Percentiles rank a stretch among this genome's conserved stretches.
phyloP scores from a whole-genome alignment of 2,113 vertebrate genomes.

The Tilapia sparmanii region DNA sequence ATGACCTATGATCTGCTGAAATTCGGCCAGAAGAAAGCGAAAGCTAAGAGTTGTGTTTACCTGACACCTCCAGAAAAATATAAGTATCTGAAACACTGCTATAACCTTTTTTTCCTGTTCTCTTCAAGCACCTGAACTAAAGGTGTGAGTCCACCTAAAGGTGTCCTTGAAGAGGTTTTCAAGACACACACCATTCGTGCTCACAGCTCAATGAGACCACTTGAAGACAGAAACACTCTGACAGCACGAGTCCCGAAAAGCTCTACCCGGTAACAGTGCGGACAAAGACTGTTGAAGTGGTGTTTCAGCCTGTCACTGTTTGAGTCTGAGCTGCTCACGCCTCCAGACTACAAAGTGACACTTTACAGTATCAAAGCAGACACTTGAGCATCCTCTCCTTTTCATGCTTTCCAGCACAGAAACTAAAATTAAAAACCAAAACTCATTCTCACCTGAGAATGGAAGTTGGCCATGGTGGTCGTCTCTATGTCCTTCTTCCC shows the following conservation, averaged over 20 bases:
- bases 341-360: not conserved
- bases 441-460: conserved; percentile 87
- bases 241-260: not conserved
- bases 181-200: not conserved
- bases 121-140: not conserved
- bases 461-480: conserved; percentile 96
- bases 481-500: conserved; percentile 99
- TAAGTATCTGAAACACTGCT: not conserved
- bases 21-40: not conserved
- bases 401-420: not conserved
- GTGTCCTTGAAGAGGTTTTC: not conserved
- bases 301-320: not conserved
- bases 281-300: not conserved
- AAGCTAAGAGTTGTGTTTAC: not conserved
- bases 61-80: not conserved
- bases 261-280: not conserved
- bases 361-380: not conserved
- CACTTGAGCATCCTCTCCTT: not conserved
- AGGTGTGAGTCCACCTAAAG: not conserved
- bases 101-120: not conserved
- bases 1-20: not conserved
- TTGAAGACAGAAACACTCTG: not conserved
- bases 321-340: not conserved
- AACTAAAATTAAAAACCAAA: not conserved
- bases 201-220: not conserved